phyloP scores from a whole-genome alignment of 2,113 vertebrate genomes.

The Oenanthe melanoleuca region DNA sequence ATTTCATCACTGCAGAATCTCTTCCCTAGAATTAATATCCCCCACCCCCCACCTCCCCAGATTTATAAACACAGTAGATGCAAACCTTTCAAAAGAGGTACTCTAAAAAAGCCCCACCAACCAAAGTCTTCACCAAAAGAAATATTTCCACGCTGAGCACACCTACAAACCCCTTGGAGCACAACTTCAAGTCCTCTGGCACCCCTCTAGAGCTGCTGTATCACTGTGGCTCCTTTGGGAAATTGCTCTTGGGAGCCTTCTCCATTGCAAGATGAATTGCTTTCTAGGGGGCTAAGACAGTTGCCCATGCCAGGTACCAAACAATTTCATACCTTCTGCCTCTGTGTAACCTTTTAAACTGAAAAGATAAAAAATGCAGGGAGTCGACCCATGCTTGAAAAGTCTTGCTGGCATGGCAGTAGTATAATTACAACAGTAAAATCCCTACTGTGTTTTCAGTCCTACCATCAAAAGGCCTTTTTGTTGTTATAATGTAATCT shows the following conservation, averaged over 20 bases:
- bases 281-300: not conserved
- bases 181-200: not conserved
- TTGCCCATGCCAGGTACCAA: not conserved
- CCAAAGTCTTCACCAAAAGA: not conserved
- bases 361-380: slow-evolving; percentile 32
- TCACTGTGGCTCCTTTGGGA: not conserved
- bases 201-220: not conserved
- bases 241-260: not conserved
- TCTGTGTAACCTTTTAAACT: not conserved
- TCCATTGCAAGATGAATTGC: not conserved
- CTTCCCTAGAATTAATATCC: not conserved
- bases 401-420: slow-evolving; percentile 4
- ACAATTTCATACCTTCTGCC: not conserved
- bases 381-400: not conserved
- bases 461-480: slow-evolving; percentile 53
- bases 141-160: not conserved
- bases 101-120: not conserved
- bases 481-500: slow-evolving; percentile 49
- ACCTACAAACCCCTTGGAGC: not conserved
- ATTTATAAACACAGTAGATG: not conserved
- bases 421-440: slow-evolving; percentile 23
- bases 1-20: slow-evolving; percentile 15
- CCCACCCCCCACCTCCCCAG: not conserved
- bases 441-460: slow-evolving; percentile 38
- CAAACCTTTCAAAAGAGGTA: not conserved